Base-by-base conservation (phyloP, 2,797 vertebrate genomes). In the Intellagama lesueurii region DNA sequence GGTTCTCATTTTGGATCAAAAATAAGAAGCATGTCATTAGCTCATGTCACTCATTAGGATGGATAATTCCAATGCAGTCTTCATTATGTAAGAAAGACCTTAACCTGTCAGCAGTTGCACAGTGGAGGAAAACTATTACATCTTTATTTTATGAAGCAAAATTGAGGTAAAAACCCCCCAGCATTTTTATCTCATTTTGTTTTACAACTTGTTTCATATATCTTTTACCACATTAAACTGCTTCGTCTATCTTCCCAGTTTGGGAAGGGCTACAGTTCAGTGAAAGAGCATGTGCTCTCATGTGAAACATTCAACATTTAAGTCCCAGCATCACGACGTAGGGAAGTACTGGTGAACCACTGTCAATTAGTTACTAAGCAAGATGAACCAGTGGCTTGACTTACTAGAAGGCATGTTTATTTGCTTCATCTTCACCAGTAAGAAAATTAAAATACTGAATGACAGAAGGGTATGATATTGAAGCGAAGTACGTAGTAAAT, bases 121-220 rank as follows among this genome's bases (percentile, higher is more conserved):
- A 24, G 2, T 81, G 32, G 17, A 56, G 35, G 17, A 69, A 16
- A 82, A 66, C 52, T 6, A 26, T 82, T 76, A 75, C 30, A 44
- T 5, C 35, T 76, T 82, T 26, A 75, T 40, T 28, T 80, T 75
- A 75, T 35, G 72, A 81, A 52, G 66, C 64, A 79, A 52, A 87
- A 44, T n/a, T 72, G 32, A 28, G 47, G 68, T 70, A 72, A 22
- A 56, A 60, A 3, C n/a, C n/a, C n/a, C 0, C 19, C 19, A 75
- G 44, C 60, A 81, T 64, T 79, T 78, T 75, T 64, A 64, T 81
- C 24, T 73, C 60, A 47, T 64, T 88, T 88, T 60, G 69, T 60
- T 88, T 82, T 66, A 12, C 32, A 32, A 17, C 56, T 28, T 32
- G 19, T 47, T 66, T 28, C 72, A 32, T 49, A 16, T 24, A 64